Evolutionary conservation across 2,797 vertebrate species (phyloP), one percentile per base, ranked within the genome.

Genomic region (Enteromius paludinosus): DNA sequence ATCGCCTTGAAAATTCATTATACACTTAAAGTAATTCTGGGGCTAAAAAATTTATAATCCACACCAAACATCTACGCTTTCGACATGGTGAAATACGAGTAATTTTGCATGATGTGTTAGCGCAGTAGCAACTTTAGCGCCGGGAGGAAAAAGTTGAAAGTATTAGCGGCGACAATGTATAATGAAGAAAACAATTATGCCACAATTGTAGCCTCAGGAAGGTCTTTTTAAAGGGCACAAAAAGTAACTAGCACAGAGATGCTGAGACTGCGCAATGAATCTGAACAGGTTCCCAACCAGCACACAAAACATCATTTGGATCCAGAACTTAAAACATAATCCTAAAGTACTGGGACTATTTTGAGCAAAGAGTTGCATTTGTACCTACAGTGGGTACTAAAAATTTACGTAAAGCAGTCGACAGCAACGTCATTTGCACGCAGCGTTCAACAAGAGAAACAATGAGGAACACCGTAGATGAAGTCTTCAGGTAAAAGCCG

Each of bases 1-100:
- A 87, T 88, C 83, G 86, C 81, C 84, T 86, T 62, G 71, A 68
- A 89, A 89, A 85, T 84, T 83, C 84, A 86, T 86, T 74, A 87
- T 74, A 78, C 81, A 86, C 82, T 87, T 87, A 83, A 87, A 88
- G 78, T 69, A 72, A 79, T 82, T 86, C 79, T 64, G 35, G 23
- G 41, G 72, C 64, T 81, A 61, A 81, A 82, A 85, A 79, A 82
- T 81, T 18, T 79, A 76, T 85, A 84, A 87, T 84, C 82, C 85
- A 82, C 78, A 79, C 74, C 68, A 79, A 86, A 87, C 73, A 78
- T 84, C 72, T 62, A 14, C 20, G 35, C 61, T 65, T 65, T 38
- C 77, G 30, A 74, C 73, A 77, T 38, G 35, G 62, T 70, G 47
- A 64, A 86, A 83, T 28, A 84, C 35, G 25, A 77, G 73, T 73